Evolutionary conservation across 2,888 invertebrate species (phyloP).

Genomic region (Acronicta psi): DNA sequence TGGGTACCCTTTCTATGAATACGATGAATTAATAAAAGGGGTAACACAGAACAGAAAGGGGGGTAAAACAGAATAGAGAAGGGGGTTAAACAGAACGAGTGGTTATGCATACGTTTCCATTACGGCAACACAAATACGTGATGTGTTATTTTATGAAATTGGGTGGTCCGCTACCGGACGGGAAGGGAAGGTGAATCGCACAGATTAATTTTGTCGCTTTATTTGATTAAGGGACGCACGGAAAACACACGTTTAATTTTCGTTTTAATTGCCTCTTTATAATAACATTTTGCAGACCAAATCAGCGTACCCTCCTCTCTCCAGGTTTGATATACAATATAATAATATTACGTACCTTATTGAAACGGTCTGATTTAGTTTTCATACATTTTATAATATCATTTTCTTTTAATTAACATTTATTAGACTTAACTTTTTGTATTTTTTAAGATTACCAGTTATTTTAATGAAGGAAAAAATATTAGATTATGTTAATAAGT

Average conservation of each 20-base stretch:
- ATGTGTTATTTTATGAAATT: conserved; percentile 83
- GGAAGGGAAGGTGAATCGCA: conserved; percentile 63
- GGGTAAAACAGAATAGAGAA: conserved; percentile 31
- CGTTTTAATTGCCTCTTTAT: conserved; percentile 52
- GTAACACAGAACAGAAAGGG: conserved; percentile 28
- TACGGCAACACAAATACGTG: conserved; percentile 71
- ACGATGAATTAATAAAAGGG: conserved; percentile 74
- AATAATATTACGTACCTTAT: too few species aligned
- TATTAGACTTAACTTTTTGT: too few species aligned
- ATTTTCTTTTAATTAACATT: too few species aligned
- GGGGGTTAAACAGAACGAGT: conserved; percentile 73
- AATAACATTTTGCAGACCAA: conserved; percentile 41
- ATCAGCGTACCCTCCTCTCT: conserved; percentile 27
- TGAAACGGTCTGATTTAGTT: too few species aligned
- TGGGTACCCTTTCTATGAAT: conserved; percentile 70
- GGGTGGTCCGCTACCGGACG: conserved; percentile 64
- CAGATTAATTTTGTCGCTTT: conserved; percentile 75
- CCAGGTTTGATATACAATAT: conserved; percentile 19
- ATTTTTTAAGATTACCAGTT: too few species aligned
- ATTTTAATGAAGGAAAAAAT: too few species aligned
- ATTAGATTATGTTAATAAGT: too few species aligned
- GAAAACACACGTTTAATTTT: conserved; percentile 54
- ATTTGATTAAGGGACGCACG: conserved; percentile 65
- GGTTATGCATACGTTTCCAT: conserved; percentile 65
- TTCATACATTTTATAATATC: too few species aligned